phyloP scores from a whole-genome alignment of 2,797 vertebrate species.

The Rhinichthys osculus region DNA sequence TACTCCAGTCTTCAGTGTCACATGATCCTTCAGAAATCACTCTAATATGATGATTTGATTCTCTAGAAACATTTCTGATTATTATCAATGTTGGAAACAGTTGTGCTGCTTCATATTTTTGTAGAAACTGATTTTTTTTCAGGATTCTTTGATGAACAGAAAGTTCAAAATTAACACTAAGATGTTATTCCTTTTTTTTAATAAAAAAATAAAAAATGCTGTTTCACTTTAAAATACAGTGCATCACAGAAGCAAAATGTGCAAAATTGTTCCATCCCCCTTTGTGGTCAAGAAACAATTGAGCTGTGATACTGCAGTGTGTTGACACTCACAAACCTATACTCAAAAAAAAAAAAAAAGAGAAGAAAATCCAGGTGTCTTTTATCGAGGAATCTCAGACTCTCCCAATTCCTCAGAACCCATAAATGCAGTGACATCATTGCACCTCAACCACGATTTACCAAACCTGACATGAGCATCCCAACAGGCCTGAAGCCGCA shows the following conservation, averaged over 20 bases:
- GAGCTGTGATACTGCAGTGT: neutral
- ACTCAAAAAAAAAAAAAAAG: neutral
- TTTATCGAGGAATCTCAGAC: neutral
- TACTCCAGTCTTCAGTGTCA: neutral
- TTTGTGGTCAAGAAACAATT: neutral
- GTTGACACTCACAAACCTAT: neutral
- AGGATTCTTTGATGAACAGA: neutral
- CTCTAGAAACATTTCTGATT: neutral
- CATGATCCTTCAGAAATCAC: neutral
- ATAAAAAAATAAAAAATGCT: neutral
- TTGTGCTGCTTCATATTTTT: too few relatives aligned
- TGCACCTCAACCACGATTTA: neutral
- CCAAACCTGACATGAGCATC: neutral
- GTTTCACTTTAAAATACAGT: neutral
- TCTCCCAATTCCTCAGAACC: slow-evolving; percentile 9
- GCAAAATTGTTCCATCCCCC: neutral
- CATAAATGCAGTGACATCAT: neutral
- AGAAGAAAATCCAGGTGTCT: neutral
- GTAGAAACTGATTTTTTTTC: neutral
- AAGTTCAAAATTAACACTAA: neutral
- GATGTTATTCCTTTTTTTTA: neutral
- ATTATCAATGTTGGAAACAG: neutral
- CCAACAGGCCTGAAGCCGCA: slow-evolving; percentile 3
- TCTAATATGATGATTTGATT: neutral
- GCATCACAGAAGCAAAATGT: neutral